Base-by-base conservation (phyloP, 1,140 invertebrate genomes). In the Paracyclopina nana region DNA sequence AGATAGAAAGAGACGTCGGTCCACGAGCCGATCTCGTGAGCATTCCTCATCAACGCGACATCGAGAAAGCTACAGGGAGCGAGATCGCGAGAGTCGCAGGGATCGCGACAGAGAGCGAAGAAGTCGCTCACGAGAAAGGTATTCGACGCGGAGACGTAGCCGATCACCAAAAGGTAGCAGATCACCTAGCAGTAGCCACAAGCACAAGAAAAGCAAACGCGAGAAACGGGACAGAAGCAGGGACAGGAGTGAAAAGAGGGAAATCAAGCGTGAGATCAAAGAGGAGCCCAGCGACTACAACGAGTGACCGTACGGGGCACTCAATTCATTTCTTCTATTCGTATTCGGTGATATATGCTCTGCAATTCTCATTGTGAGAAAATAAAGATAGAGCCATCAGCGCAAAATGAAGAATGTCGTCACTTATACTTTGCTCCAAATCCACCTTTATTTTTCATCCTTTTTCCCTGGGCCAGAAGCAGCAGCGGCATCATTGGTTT, bases 111-210 rank as follows among this genome's bases (percentile, higher is more conserved):
- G 45, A 11, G 9, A 28, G 4, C 45, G 45, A 22, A 26, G 45
- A 14, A 48, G 45, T 48, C 45, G 45, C 12, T 48, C 45, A 4
- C 20, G 45, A 16, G 45, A 48, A 9, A n/a, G 40, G n/a, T 42
- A 42, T 42, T 6, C n/a, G 24, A n/a, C 8, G 8, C 8, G 29
- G n/a, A n/a, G n/a, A 8, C 29, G 29, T n/a, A 30, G 29, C 8
- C 8, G n/a, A 9, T 22, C n/a, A 42, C 40, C n/a, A 6, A 42
- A 22, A 42, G 14, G n/a, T 12, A n/a, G 40, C 40, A n/a, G n/a
- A n/a, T 42, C 40, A 42, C 14, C 14, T 9, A 18, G n/a, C 14
- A n/a, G n/a, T 9, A 14, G 6, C 6, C 24, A 42, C 20, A 42
- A 42, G 14, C 40, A 42, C 24, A 42, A 42, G 24, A 42, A 42